Evolutionary conservation across 2,888 invertebrate species (phyloP), one percentile per base, ranked within the genome.

Genomic region (Gryllus longicercus): DNA sequence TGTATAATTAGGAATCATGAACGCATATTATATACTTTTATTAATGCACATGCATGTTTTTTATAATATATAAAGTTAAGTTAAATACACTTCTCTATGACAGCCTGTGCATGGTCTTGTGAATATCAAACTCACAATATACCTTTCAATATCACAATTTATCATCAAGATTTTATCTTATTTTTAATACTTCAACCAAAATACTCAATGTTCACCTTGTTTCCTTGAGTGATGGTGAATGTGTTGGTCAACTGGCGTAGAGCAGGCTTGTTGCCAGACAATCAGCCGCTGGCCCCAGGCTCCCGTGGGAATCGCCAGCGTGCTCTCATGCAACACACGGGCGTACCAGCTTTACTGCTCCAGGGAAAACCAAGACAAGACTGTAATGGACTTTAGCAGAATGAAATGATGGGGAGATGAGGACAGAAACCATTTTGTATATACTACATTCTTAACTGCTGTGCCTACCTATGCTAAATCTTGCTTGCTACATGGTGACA

Each of bases 301-400:
- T 82, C 82, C 51, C 82, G 82, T 11, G 83, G 83, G 77, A 83
- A 83, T 50, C 82, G 79, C 83, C 83, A 83, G 50, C 82, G 80
- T 18, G 82, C 83, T 38, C 83, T 78, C 80, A 82, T 82, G 79
- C 83, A 83, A 80, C 82, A 82, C 76, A 82, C 82, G 51, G 83
- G 81, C 74, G 81, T 79, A 51, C 79, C 79, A 75, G 80, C 81
- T 25, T 81, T 81, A 78, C 81, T 81, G 82, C 78, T 76, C 74
- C 77, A 21, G 79, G 79, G 81, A 76, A 79, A 75, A 79, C 75
- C 79, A 82, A 82, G 79, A 80, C 80, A 78, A 82, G 79, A 81
- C 76, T 78, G 49, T 77, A 75, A 25, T 75, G 75, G 77, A 77
- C 77, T 38, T n/a, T 38, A 50, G n/a, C 50, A 50, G 63, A 76